Evolutionary conservation across 1,140 invertebrate genomes (phyloP).

Genomic region (Bombus impatiens): DNA sequence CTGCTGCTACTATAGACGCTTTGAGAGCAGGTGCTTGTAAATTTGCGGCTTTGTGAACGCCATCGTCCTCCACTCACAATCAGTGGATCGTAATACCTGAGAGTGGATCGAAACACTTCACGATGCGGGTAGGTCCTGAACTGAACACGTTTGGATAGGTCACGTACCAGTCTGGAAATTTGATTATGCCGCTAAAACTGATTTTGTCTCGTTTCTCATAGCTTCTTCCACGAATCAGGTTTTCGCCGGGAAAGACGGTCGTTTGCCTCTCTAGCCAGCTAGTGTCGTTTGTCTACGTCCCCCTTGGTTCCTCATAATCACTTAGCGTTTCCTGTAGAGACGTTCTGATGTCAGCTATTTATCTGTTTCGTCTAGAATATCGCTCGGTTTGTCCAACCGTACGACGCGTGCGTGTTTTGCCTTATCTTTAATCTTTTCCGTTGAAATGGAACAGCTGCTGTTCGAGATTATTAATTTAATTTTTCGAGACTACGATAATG

Average conservation of each 20-base stretch:
- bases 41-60: slow-evolving; percentile 39
- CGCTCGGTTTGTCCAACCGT: background rate
- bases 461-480: background rate
- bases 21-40: slow-evolving; percentile 27
- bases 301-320: background rate
- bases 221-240: slow-evolving; percentile 30
- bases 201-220: slow-evolving; percentile 15
- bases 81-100: slow-evolving; percentile 12
- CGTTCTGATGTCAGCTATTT: background rate
- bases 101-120: background rate
- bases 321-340: background rate
- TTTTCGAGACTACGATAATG: background rate
- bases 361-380: background rate
- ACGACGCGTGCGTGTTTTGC: background rate
- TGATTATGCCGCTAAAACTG: slow-evolving; percentile 31
- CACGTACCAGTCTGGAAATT: slow-evolving; percentile 11
- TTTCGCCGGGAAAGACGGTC: background rate
- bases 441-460: background rate
- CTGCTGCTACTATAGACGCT: background rate
- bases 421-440: background rate
- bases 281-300: background rate
- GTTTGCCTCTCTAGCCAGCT: background rate
- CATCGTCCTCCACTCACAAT: background rate
- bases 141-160: slow-evolving; percentile 1
- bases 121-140: background rate